These are phyloP conservation scores for Ectobius pallidus DNA, from an alignment of 2,888 invertebrate species.

Conservation along the genomic window DNA sequence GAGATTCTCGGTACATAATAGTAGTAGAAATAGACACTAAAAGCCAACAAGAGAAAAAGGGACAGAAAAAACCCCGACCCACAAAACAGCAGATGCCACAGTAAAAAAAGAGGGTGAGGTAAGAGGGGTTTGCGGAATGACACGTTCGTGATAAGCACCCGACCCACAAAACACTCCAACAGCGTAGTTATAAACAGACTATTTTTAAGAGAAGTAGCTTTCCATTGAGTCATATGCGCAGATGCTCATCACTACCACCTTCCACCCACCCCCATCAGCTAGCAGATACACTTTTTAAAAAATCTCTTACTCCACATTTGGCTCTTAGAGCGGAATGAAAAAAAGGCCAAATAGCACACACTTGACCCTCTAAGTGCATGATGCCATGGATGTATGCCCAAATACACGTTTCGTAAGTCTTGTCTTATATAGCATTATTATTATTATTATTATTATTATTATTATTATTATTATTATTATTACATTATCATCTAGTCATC, in stretches of 20 bases:
- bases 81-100: not conserved
- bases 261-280: no score
- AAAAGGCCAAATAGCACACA: not conserved
- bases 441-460: not conserved
- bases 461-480: no score
- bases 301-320: not conserved
- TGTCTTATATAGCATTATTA: not conserved
- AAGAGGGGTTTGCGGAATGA: not conserved
- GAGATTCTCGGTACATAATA: not conserved
- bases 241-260: no score
- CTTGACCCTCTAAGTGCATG: not conserved
- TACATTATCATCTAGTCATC: no score
- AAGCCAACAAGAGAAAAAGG: not conserved
- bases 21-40: not conserved
- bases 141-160: constrained; percentile 7
- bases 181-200: not conserved
- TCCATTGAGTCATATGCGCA: no score
- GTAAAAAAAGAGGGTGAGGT: not conserved
- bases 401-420: not conserved
- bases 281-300: not conserved
- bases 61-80: not conserved
- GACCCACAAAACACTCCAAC: not conserved
- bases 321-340: not conserved
- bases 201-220: not conserved
- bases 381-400: not conserved